phyloP scores from a whole-genome alignment of 2,113 vertebrate genomes.

The Dipodomys spectabilis region DNA sequence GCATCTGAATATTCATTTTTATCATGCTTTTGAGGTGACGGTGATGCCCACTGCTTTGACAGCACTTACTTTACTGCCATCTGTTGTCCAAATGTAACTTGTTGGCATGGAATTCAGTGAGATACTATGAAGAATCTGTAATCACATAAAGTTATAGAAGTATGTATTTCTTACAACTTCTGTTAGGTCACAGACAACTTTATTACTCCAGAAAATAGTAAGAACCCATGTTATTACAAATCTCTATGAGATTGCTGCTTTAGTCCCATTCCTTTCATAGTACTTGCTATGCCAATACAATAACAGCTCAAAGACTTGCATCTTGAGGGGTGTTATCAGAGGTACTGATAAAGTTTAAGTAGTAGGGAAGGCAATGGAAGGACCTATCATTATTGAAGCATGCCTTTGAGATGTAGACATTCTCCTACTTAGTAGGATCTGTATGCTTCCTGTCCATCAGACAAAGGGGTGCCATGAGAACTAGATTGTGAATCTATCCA shows the following conservation, averaged over 20 bases:
- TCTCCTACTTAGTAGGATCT: background rate
- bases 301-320: background rate
- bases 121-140: background rate
- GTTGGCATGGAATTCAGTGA: background rate
- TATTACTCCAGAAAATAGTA: background rate
- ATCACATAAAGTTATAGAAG: background rate
- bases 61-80: background rate
- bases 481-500: background rate
- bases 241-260: background rate
- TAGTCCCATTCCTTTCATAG: background rate
- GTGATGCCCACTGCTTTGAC: background rate
- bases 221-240: background rate
- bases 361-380: background rate
- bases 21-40: background rate
- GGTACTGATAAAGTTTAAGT: background rate
- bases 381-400: background rate
- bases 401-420: background rate
- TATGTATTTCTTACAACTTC: background rate
- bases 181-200: background rate
- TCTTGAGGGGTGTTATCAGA: background rate
- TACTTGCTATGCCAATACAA: background rate
- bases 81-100: background rate
- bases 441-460: background rate
- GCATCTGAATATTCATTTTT: background rate
- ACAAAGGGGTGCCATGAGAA: background rate